Evolutionary conservation across 2,888 invertebrate species (phyloP), one percentile per base, ranked within the genome.

Genomic region (Noctua janthe): DNA sequence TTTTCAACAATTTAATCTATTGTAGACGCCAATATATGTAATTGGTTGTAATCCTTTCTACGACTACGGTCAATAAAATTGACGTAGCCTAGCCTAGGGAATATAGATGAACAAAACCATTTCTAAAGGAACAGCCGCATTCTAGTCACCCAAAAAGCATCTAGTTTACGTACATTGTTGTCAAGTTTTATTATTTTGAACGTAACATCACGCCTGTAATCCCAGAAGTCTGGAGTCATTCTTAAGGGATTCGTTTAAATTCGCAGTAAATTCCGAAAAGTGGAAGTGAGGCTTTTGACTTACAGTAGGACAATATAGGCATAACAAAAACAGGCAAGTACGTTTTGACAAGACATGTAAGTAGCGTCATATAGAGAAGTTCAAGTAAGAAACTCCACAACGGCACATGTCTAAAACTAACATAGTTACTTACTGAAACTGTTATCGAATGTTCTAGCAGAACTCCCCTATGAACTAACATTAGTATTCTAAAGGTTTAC

Each of bases 401-500:
- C 54, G 39, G 49, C 56, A 75, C 51, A 47, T 77, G 86, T 66
- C 54, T 47, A 47, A 71, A 80, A 80, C 80, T 84, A 59, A 15
- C 49, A 49, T 54, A 71, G 15, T 49, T 67, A 67, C 54, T 77
- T 56, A 54, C 56, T 56, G n/a, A n/a, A 76, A 78, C 78, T 85
- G 59, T 70, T 75, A 78, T 85, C 82, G 47, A 85, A 81, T 81
- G 29, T 74, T 74, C 78, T 66, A n/a, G 35, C 43, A 74, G 47
- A 79, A 84, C 76, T 82, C 56, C 77, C 62, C 69, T 81, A 56
- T 64, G 70, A 64, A 87, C 81, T 77, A 71, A 74, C 85, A 77
- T 85, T 85, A 87, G 72, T 85, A 85, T 85, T 85, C 87, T 75
- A 70, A 75, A 75, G 71, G 81, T 73, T 59, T 49, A 62, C 80